Evolutionary conservation across 2,113 vertebrate genomes (phyloP).

Genomic region (Clupea harengus): DNA sequence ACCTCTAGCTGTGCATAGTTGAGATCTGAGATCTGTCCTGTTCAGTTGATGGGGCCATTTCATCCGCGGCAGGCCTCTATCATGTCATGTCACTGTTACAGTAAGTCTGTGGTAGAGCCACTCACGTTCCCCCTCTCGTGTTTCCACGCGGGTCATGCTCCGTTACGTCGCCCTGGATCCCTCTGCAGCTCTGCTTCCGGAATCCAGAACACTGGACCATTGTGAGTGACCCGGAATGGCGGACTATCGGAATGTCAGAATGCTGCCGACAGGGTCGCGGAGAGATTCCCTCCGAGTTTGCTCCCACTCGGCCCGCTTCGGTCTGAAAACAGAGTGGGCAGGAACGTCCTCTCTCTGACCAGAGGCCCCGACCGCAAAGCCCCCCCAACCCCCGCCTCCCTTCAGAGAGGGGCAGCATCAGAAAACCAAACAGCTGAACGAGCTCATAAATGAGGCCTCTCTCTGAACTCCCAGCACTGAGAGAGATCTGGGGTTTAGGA

Average conservation of each 20-base stretch:
- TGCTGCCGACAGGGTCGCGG: slow-evolving; percentile 3
- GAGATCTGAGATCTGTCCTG: not conserved
- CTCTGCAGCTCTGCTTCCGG: slow-evolving; percentile 3
- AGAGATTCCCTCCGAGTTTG: slow-evolving; percentile 16
- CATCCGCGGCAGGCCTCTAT: not conserved
- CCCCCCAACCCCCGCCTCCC: not conserved
- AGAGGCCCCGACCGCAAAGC: slow-evolving; percentile 11
- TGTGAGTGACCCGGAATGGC: slow-evolving; percentile 10
- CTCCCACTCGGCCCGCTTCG: not conserved
- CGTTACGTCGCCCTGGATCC: not conserved
- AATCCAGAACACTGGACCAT: slow-evolving; percentile 13
- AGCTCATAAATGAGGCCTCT: slow-evolving; percentile 15
- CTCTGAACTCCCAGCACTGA: slow-evolving; percentile 14
- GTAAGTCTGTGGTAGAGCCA: not conserved
- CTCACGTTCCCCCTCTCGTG: slow-evolving; percentile 7
- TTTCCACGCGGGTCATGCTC: not conserved
- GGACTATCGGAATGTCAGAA: slow-evolving; percentile 11
- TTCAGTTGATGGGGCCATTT: not conserved
- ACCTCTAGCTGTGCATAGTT: not conserved
- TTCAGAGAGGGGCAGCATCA: slow-evolving; percentile 4
- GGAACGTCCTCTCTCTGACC: slow-evolving; percentile 14
- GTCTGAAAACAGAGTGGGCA: slow-evolving; percentile 18
- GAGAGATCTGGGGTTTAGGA: not conserved
- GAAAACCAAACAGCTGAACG: slow-evolving; percentile 15
- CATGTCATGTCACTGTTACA: not conserved